Percentiles rank a stretch among this genome's conserved stretches.
Evolutionary conservation across 2,113 vertebrate species (phyloP).

Genomic region (Morone chrysops): DNA sequence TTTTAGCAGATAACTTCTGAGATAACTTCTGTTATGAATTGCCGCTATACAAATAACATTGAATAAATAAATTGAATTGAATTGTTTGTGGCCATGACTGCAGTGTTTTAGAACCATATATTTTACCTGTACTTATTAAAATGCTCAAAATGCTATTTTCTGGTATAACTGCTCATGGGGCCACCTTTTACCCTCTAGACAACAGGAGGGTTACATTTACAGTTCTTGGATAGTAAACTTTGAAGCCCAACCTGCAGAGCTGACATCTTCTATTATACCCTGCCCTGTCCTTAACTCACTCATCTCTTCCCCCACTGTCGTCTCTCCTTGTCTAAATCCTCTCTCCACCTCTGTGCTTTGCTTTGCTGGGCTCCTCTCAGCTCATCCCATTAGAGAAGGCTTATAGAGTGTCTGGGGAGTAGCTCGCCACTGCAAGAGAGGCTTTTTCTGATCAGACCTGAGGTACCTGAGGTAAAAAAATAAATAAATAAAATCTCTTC

Average conservation of each 20-base stretch:
- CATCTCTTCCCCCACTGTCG: constrained; percentile 16
- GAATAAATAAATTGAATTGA: no score
- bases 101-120: no score
- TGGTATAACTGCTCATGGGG: no score
- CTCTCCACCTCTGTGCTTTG: neutral
- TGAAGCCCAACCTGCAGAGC: constrained; percentile 6
- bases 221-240: constrained; percentile 3
- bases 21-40: no score
- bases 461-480: constrained; percentile 19
- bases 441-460: constrained; percentile 28
- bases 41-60: no score
- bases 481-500: neutral
- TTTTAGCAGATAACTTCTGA: no score
- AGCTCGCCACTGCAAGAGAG: neutral
- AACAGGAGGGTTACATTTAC: neutral
- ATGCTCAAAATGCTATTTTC: neutral
- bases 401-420: constrained; percentile 25
- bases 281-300: constrained; percentile 1
- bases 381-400: constrained; percentile 35
- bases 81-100: no score
- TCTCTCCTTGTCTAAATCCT: constrained; percentile 9
- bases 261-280: constrained; percentile 1
- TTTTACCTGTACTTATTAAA: no score
- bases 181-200: neutral
- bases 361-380: constrained; percentile 23